Conservation (phyloP, 2,888 invertebrate genomes). For the Heteromurus nitidus region DNA sequence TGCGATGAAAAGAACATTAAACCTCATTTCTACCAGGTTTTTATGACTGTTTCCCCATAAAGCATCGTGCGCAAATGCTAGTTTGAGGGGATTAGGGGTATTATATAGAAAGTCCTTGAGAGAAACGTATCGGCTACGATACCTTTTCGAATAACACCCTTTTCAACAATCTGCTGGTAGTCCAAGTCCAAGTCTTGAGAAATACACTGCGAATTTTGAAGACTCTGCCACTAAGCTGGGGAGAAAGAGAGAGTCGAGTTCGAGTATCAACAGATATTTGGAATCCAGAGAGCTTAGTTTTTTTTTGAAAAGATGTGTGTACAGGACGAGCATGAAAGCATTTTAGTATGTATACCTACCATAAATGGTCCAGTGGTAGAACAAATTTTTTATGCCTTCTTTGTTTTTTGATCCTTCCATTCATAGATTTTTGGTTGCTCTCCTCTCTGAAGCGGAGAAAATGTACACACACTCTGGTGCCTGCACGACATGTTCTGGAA, state of each 20-base stretch:
- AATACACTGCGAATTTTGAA: background rate
- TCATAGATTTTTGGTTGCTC: no score
- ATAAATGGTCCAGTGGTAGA: no score
- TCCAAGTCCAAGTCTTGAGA: background rate
- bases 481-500: no score
- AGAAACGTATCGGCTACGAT: constrained; percentile 19
- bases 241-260: background rate
- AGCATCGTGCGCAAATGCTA: constrained; percentile 43
- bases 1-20: constrained; percentile 51
- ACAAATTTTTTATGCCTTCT: background rate
- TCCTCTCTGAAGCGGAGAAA: no score
- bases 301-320: background rate
- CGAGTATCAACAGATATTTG: background rate
- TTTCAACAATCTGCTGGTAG: no score
- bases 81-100: constrained; percentile 49
- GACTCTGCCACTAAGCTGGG: constrained; percentile 9
- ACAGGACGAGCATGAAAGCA: no score
- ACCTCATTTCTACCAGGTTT: constrained; percentile 52
- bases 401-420: background rate
- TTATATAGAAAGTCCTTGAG: constrained; percentile 42
- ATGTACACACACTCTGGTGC: no score
- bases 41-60: constrained; percentile 44
- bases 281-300: background rate
- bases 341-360: background rate
- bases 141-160: constrained; percentile 34